A percentile compares a stretch with the other conserved stretches of the same genome.
These are phyloP conservation scores for Thrips palmi DNA, from an alignment of 1,140 invertebrate genomes.

Conservation along the genomic window DNA sequence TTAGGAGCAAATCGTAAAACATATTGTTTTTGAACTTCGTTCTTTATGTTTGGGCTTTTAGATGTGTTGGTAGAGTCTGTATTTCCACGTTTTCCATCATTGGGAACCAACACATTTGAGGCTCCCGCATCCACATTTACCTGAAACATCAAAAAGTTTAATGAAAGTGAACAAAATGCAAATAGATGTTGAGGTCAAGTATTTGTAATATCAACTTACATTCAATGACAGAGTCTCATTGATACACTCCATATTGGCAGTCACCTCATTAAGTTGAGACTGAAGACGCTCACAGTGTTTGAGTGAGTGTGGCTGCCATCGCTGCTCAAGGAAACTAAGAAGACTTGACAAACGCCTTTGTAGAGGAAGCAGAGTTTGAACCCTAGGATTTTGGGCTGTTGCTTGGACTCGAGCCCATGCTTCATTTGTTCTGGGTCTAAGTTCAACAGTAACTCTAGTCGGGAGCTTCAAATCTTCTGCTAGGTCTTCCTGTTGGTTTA, in stretches of 20 bases:
- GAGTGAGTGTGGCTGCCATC: conserved; percentile 37
- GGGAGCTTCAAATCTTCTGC: conserved; percentile 64
- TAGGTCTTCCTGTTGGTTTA: conserved; percentile 73
- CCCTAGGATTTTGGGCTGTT: conserved; percentile 78
- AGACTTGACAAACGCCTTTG: conserved; percentile 54
- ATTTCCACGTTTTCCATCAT: too few relatives aligned
- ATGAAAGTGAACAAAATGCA: too few relatives aligned
- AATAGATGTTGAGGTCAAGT: too few relatives aligned
- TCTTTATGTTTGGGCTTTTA: too few relatives aligned
- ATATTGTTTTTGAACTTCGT: too few relatives aligned
- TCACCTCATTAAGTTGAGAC: neutral
- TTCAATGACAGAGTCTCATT: too few relatives aligned
- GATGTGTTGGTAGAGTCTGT: too few relatives aligned
- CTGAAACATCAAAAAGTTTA: too few relatives aligned
- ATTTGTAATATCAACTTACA: too few relatives aligned
- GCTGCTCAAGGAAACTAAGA: conserved; percentile 53
- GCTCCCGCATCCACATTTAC: conserved; percentile 1
- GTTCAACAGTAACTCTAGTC: conserved; percentile 51
- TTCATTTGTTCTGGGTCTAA: conserved; percentile 54
- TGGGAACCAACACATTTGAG: too few relatives aligned
- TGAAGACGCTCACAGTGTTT: conserved; percentile 3
- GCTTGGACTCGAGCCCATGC: conserved; percentile 72
- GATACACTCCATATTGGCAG: neutral
- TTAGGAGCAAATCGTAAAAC: too few relatives aligned
- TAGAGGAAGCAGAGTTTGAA: conserved; percentile 49